Base-by-base conservation (phyloP, 2,888 invertebrate genomes). In the Dynastes hyllus region DNA sequence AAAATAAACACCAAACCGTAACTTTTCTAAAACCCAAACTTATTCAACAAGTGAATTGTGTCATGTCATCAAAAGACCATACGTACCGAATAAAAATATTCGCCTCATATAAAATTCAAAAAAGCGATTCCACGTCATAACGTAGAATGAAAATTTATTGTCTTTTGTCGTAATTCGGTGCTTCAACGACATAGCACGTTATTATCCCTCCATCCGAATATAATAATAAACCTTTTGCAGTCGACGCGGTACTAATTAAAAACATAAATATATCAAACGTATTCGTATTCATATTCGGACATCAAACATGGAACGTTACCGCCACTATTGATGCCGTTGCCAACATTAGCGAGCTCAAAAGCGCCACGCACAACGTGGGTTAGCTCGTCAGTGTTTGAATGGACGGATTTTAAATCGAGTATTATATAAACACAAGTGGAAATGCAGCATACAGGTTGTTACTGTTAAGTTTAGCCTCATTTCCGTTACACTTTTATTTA, bases 181-280 rank as follows among this genome's bases (percentile, higher is more conserved):
- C 2, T 11, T 51, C 32, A 11, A 51, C 27, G 29, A 55, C 22
- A 69, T 69, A 32, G 29, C 69, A 32, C 69, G 51, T 51, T 29
- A 53, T 69, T 51, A 69, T 51, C 69, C 69, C 27, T 13, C 13
- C 13, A 29, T 51, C 55, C 16, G n/a, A 55, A 37, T 40, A 40
- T 67, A 40, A 69, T 69, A 69, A 69, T 51, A 50, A 51, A 51
- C 51, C 50, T 40, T 22, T 40, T 67, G 50, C 27, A 69, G 50
- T 32, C 51, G 51, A 69, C 69, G 66, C 22, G n/a, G 29, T 51
- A 53, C 50, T 69, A 69, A 69, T 51, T 51, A 50, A 69, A 69
- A 69, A 69, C 51, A 50, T 29, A 27, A 69, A 69, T 32, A 69
- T n/a, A 69, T 69, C 69, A 69, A 69, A 53, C 69, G 69, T 29